phyloP scores from a whole-genome alignment of 2,888 invertebrate species.

The Blastobasis lacticolella region DNA sequence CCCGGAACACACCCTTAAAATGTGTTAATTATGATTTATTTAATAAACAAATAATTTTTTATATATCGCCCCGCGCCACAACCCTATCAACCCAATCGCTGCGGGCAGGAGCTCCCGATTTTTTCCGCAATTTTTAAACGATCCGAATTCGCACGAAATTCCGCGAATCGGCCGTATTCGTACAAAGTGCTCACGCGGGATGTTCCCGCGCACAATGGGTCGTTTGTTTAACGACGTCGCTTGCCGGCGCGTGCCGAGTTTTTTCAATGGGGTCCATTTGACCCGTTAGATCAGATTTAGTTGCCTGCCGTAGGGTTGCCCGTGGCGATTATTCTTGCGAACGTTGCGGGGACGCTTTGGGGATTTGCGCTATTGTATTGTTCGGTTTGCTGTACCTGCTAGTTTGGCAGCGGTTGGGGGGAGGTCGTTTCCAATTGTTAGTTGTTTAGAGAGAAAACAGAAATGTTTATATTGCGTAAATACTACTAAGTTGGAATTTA shows the following conservation, averaged over 20 bases:
- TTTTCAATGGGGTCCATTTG: conserved; percentile 47
- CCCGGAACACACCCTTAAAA: too few species aligned
- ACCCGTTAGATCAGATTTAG: conserved; percentile 17
- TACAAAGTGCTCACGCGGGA: conserved; percentile 57
- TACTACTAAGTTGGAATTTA: too few species aligned
- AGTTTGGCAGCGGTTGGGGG: too few species aligned
- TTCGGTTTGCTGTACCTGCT: too few species aligned
- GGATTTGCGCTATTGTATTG: not conserved
- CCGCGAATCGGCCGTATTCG: conserved; percentile 60
- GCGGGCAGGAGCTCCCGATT: conserved; percentile 31
- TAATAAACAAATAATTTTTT: not conserved
- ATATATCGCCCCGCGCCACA: conserved; percentile 7
- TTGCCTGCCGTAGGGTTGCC: not conserved
- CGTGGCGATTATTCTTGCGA: not conserved
- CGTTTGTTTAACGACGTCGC: conserved; percentile 67
- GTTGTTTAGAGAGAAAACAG: too few species aligned
- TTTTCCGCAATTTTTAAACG: conserved; percentile 67
- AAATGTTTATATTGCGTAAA: too few species aligned
- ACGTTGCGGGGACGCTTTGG: not conserved
- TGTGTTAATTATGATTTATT: too few species aligned
- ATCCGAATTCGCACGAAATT: conserved; percentile 32
- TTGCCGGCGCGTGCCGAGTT: conserved; percentile 48
- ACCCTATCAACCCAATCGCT: conserved; percentile 43
- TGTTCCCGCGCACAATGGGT: conserved; percentile 43
- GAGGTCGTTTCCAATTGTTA: too few species aligned